Conservation (phyloP, 2,113 vertebrate species). For the Barbus barbus region DNA sequence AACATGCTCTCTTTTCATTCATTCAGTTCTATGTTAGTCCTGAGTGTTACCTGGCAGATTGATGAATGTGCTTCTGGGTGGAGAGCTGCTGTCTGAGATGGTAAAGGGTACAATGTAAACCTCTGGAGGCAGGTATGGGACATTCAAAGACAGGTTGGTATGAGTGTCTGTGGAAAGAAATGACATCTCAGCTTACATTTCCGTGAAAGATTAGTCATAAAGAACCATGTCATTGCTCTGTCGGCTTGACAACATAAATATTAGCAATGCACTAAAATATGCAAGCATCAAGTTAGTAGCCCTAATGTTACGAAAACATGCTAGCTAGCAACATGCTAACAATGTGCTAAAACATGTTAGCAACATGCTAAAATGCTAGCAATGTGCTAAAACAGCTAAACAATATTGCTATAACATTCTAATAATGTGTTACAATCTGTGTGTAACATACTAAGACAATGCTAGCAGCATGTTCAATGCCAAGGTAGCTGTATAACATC, state of each 20-base stretch:
- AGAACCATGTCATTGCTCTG: not conserved
- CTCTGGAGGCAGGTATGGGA: slow-evolving; percentile 77
- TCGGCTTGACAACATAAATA: not conserved
- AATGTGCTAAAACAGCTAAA: not conserved
- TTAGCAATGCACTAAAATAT: not conserved
- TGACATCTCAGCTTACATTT: not conserved
- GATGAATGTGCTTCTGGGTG: slow-evolving; percentile 75
- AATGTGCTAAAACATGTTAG: not conserved
- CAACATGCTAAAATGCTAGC: not conserved
- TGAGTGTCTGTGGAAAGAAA: slow-evolving; percentile 74
- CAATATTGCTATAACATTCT: no score
- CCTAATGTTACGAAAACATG: not conserved
- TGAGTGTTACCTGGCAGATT: slow-evolving; percentile 75
- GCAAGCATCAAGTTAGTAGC: not conserved
- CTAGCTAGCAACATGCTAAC: not conserved
- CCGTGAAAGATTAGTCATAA: not conserved
- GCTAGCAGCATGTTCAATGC: no score
- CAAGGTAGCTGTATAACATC: not conserved
- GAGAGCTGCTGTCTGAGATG: slow-evolving; percentile 77
- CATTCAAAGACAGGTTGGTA: slow-evolving; percentile 80
- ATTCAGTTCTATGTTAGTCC: not conserved
- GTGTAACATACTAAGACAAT: no score
- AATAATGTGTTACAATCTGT: no score
- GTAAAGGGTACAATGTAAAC: slow-evolving; percentile 77
- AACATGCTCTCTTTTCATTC: not conserved